Base-by-base conservation (phyloP, 2,888 invertebrate species). In the Melangyna quadrimaculata region DNA sequence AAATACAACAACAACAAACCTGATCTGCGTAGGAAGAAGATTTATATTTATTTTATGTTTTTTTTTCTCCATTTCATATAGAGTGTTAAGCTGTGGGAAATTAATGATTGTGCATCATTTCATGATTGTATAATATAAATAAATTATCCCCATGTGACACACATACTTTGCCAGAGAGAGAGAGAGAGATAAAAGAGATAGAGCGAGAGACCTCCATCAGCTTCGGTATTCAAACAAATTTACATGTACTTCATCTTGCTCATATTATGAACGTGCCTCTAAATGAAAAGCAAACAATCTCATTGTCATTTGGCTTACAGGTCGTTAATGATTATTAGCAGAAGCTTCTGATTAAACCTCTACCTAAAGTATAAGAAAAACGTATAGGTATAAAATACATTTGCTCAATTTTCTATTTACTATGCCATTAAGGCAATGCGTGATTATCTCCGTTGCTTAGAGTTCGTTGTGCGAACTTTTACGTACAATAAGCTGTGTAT, bases 271-370 rank as follows among this genome's bases (percentile, higher is more conserved):
- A 40, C 27, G 27, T 55, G 29, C 67, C 19, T 79, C 74, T 75
- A 69, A 84, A 75, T 80, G 80, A 84, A 72, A 80, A 80, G 55
- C 75, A 84, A 84, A 84, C 84, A 84, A 59, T 70, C 29, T 35
- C 37, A 78, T 57, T 63, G 65, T 74, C 61, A 43, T 70, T 70
- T 70, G n/a, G 48, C 83, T 78, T 67, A 80, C 80, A 67, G 63
- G 51, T 59, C 70, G 74, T 74, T 74, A 78, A 65, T 82, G 71
- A 71, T 78, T 77, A 78, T 78, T 78, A 77, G 65, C 71, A 77
- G 71, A 82, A 59, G 72, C 63, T 67, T 67, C 67, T 63, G 32
- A 57, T 22, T 12, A 51, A 48, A 70, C 59, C 43, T 53, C 4
- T 35, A 37, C 55, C 37, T 37, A 22, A 72, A 19, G 35, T 51